These are phyloP conservation scores for Cheumatopsyche charites DNA, from an alignment of 1,140 invertebrate genomes.

Conservation along the genomic window DNA sequence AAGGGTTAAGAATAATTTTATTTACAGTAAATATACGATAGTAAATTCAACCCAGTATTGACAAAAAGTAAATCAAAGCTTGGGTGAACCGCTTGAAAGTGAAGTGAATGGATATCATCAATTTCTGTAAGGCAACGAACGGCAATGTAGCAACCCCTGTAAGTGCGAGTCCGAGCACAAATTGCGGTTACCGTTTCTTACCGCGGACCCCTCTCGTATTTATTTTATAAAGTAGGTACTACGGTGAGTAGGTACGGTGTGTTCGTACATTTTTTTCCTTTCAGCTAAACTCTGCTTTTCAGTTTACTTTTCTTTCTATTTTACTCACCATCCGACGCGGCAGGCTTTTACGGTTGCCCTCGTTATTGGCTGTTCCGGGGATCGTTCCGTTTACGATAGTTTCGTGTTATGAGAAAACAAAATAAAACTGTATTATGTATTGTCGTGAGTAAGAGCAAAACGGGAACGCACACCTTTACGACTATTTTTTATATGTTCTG, in stretches of 20 bases:
- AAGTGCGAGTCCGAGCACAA: neutral
- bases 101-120: slow-evolving; percentile 26
- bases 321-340: neutral
- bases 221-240: too few species aligned
- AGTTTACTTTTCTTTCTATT: neutral
- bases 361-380: slow-evolving; percentile 27
- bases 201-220: neutral
- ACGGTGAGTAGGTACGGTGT: too few species aligned
- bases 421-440: slow-evolving; percentile 30
- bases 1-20: slow-evolving; percentile 16
- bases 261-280: neutral
- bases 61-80: slow-evolving; percentile 11
- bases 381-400: slow-evolving; percentile 37
- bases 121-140: neutral
- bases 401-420: slow-evolving; percentile 30
- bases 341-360: slow-evolving; percentile 28
- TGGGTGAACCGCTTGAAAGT: slow-evolving; percentile 21
- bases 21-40: slow-evolving; percentile 5
- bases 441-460: slow-evolving; percentile 15
- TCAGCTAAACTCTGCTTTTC: neutral
- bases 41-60: slow-evolving; percentile 10
- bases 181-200: neutral
- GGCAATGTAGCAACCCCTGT: neutral
- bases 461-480: neutral
- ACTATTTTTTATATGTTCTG: slow-evolving; percentile 18